These are phyloP conservation scores for Seriola quinqueradiata DNA, from an alignment of 2,113 vertebrate species.

Conservation along the genomic window DNA sequence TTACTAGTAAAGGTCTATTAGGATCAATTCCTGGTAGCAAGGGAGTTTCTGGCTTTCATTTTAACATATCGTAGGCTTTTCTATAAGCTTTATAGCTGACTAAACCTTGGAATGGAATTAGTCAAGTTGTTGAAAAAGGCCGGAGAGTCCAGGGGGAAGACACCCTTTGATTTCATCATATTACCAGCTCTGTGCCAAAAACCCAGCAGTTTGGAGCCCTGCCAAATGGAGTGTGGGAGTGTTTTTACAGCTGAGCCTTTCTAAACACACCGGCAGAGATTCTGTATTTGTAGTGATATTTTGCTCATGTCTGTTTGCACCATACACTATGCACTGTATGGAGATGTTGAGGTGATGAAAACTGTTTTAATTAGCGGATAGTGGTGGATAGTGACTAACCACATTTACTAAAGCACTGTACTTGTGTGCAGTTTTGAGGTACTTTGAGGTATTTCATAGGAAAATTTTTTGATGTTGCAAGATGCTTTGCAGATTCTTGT, in stretches of 20 bases:
- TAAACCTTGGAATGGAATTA: conserved; percentile 65
- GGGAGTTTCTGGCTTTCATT: conserved; percentile 27
- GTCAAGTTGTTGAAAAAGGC: conserved; percentile 56
- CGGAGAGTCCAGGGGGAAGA: conserved; percentile 43
- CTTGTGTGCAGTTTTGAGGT: not conserved
- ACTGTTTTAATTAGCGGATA: not conserved
- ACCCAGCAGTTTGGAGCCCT: conserved; percentile 49
- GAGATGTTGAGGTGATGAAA: not conserved
- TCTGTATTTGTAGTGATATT: conserved; percentile 6
- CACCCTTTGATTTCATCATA: conserved; percentile 65
- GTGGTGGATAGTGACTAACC: not conserved
- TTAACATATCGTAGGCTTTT: conserved; percentile 33
- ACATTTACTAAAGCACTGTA: not conserved
- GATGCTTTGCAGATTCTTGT: not conserved
- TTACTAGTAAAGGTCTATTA: conserved; percentile 5
- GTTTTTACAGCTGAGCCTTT: conserved; percentile 39
- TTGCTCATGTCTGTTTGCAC: not conserved
- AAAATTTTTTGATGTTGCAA: not conserved
- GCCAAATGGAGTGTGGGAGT: conserved; percentile 60
- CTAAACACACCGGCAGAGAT: conserved; percentile 30
- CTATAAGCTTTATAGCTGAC: conserved; percentile 46
- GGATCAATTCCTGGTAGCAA: conserved; percentile 21
- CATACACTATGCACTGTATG: not conserved
- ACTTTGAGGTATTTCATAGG: no score
- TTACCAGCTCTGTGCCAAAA: conserved; percentile 68